Evolutionary conservation across 1,140 invertebrate species (phyloP).

Genomic region (Bombus picipes): DNA sequence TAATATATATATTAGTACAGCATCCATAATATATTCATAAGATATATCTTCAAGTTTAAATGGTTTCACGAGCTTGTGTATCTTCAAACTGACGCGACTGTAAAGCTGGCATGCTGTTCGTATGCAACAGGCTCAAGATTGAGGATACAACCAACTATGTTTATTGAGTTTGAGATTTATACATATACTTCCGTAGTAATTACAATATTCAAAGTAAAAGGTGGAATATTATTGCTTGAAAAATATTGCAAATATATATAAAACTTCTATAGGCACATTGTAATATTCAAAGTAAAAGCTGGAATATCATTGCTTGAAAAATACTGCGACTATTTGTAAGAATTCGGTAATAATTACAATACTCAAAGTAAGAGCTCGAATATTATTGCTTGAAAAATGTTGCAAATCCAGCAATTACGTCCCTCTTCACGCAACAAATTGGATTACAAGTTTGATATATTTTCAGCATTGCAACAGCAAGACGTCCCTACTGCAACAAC

Average conservation of each 20-base stretch:
- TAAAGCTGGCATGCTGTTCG: neutral
- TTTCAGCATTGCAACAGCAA: neutral
- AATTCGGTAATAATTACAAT: neutral
- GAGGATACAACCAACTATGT: neutral
- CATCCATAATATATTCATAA: neutral
- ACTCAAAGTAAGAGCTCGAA: neutral
- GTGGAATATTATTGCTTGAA: neutral
- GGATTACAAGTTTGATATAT: neutral
- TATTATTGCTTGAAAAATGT: neutral
- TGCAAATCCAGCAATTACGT: neutral
- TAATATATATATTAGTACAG: neutral
- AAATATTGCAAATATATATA: neutral
- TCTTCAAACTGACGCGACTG: neutral
- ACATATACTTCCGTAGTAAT: neutral
- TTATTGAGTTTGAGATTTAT: neutral
- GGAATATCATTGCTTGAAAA: neutral
- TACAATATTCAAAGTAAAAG: neutral
- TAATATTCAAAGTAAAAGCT: neutral
- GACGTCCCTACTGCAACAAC: neutral
- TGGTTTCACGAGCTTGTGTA: neutral
- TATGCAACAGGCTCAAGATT: neutral
- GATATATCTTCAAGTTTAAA: neutral
- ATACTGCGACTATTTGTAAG: neutral
- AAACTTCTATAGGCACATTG: neutral
- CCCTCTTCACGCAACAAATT: neutral